Percentiles rank a stretch among this genome's conserved stretches.
Evolutionary conservation across 2,113 vertebrate species (phyloP).

Genomic region (Leptobrachium leishanense): DNA sequence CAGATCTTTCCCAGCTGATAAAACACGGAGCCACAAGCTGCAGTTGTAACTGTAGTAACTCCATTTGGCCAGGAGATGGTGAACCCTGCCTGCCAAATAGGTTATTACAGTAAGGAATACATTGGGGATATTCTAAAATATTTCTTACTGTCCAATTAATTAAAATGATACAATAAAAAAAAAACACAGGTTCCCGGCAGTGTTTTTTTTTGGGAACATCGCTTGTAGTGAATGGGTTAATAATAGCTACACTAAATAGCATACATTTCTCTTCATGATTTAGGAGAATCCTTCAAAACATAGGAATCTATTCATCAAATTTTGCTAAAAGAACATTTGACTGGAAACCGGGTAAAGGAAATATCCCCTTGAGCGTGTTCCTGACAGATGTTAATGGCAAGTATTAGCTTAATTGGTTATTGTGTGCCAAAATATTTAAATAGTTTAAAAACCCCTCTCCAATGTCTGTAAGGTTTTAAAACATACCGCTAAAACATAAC

Average conservation of each 20-base stretch:
- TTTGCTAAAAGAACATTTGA: not conserved
- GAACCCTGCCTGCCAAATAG: too few relatives aligned
- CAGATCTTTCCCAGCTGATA: too few relatives aligned
- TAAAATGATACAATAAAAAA: too few relatives aligned
- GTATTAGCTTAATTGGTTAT: not conserved
- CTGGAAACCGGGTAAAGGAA: not conserved
- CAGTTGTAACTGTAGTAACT: too few relatives aligned
- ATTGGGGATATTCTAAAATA: too few relatives aligned
- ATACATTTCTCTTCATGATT: not conserved
- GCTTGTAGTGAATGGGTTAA: not conserved
- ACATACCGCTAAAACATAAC: not conserved
- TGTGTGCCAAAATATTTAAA: not conserved
- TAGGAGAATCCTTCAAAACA: not conserved
- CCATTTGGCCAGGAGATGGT: too few relatives aligned
- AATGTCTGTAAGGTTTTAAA: not conserved
- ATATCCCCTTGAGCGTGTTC: not conserved
- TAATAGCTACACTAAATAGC: not conserved
- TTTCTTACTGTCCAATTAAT: too few relatives aligned
- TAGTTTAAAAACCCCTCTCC: not conserved
- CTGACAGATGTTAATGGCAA: conserved; percentile 2
- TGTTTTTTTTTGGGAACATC: too few relatives aligned
- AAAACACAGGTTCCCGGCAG: too few relatives aligned
- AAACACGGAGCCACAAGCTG: too few relatives aligned
- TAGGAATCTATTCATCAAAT: not conserved
- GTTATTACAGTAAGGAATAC: too few relatives aligned